These are phyloP conservation scores for Nineta flava DNA, from an alignment of 2,888 invertebrate genomes.

Conservation along the genomic window DNA sequence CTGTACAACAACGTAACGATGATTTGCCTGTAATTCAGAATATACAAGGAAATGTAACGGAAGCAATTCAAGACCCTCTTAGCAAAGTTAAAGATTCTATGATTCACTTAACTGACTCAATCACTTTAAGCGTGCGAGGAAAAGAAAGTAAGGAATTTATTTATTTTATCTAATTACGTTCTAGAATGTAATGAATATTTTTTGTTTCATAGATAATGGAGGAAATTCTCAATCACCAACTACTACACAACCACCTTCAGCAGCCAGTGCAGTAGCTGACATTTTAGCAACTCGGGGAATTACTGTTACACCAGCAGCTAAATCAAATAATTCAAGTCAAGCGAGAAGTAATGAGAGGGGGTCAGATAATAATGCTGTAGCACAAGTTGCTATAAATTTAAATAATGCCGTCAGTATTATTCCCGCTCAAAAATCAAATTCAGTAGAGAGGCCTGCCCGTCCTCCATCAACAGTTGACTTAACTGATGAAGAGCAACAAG, in stretches of 20 bases:
- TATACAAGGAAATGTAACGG: conserved; percentile 40
- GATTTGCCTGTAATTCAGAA: conserved; percentile 56
- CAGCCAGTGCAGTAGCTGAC: conserved; percentile 60
- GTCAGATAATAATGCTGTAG: conserved; percentile 16
- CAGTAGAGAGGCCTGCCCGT: conserved; percentile 26
- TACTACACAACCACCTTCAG: conserved; percentile 19
- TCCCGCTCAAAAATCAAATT: conserved; percentile 18
- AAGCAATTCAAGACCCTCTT: conserved; percentile 21
- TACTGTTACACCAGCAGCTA: conserved; percentile 54
- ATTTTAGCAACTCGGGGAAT: conserved; percentile 63
- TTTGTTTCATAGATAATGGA: too few species aligned
- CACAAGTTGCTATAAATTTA: conserved; percentile 35
- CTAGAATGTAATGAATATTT: too few species aligned
- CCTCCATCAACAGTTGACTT: conserved; percentile 21
- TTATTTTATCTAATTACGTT: neutral
- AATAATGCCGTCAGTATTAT: conserved; percentile 46
- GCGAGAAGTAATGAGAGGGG: conserved; percentile 19
- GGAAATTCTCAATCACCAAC: neutral
- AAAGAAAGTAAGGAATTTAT: neutral
- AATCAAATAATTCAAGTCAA: conserved; percentile 20
- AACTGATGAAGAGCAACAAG: neutral
- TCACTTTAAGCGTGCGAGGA: conserved; percentile 46
- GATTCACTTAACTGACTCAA: conserved; percentile 55
- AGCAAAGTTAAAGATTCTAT: conserved; percentile 20
- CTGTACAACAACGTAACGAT: conserved; percentile 55